A percentile compares a stretch with the other conserved stretches of the same genome.
Evolutionary conservation across 1,140 invertebrate species (phyloP).

Genomic region (Tigriopus japonicus): DNA sequence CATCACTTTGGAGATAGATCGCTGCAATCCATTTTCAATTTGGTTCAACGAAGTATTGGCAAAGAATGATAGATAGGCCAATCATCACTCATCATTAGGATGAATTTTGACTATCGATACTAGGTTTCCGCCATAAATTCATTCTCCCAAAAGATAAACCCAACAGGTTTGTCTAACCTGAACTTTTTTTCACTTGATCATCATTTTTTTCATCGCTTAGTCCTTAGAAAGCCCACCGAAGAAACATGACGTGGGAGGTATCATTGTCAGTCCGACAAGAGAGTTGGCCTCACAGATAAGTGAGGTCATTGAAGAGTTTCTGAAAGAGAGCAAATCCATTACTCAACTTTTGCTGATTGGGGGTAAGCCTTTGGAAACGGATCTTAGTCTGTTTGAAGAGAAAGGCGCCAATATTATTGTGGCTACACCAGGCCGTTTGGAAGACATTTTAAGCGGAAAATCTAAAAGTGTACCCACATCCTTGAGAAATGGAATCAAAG

Average conservation of each 20-base stretch:
- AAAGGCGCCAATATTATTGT: constrained; percentile 68
- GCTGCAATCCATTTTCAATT: no score
- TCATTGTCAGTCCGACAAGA: constrained; percentile 80
- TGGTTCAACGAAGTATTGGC: no score
- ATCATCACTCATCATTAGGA: no score
- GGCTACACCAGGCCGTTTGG: constrained; percentile 76
- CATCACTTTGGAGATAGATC: no score
- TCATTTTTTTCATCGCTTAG: no score
- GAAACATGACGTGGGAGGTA: constrained; percentile 56
- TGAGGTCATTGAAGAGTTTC: constrained; percentile 45
- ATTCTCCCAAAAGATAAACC: no score
- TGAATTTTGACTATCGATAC: no score
- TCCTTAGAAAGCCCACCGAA: constrained; percentile 36
- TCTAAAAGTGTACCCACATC: constrained; percentile 32
- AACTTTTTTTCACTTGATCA: background rate
- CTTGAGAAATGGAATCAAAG: constrained; percentile 44
- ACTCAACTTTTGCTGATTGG: constrained; percentile 48
- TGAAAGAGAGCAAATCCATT: constrained; percentile 27
- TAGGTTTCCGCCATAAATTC: no score
- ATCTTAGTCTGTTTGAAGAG: constrained; percentile 43
- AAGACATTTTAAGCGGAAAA: constrained; percentile 56
- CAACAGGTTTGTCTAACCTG: no score
- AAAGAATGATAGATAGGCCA: no score
- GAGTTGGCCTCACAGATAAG: constrained; percentile 77
- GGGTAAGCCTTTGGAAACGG: constrained; percentile 42